These are phyloP conservation scores for Eidolon dupreanum DNA, from an alignment of 2,797 vertebrate genomes.

Conservation along the genomic window DNA sequence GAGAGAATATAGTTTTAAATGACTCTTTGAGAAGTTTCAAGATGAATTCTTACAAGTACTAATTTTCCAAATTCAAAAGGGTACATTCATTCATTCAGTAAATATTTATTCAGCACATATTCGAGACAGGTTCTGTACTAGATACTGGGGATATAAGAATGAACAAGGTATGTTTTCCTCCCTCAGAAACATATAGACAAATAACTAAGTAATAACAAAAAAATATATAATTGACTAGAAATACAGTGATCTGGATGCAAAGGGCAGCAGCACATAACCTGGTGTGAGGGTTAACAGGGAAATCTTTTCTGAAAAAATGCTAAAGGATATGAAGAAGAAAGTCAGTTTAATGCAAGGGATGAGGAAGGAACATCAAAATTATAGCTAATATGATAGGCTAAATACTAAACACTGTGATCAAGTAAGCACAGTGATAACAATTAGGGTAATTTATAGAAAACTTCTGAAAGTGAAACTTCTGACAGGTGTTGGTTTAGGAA, in stretches of 20 bases:
- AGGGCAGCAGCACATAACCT: background rate
- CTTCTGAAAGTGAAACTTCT: constrained; percentile 44
- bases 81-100: background rate
- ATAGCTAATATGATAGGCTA: background rate
- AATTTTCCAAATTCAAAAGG: background rate
- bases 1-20: background rate
- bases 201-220: background rate
- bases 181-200: background rate
- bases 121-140: background rate
- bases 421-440: background rate
- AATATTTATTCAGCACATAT: background rate
- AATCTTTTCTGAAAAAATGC: background rate
- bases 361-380: background rate
- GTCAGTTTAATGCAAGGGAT: background rate
- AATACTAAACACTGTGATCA: background rate
- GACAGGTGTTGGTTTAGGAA: constrained; percentile 51
- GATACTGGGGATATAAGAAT: background rate
- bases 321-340: background rate
- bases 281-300: background rate
- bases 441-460: background rate
- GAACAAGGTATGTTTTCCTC: background rate
- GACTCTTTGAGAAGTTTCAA: background rate
- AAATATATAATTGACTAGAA: background rate
- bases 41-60: background rate
- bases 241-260: background rate